Percentiles rank a stretch among this genome's conserved stretches.
phyloP scores from a whole-genome alignment of 2,113 vertebrate genomes.

The Microcebus ravelobensis region DNA sequence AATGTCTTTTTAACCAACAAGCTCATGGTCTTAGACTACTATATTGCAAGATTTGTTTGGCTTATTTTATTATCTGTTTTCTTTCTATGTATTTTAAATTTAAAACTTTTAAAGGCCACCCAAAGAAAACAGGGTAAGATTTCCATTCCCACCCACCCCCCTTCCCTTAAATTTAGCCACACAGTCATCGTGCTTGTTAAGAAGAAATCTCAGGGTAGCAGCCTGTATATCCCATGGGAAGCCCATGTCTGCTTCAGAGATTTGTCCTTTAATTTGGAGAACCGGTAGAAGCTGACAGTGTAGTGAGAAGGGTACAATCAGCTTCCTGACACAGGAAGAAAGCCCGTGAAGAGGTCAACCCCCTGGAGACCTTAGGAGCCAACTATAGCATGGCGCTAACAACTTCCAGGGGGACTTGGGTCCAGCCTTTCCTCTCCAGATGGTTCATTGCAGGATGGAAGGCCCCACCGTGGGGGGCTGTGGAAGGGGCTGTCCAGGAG shows the following conservation, averaged over 20 bases:
- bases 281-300: constrained; percentile 33
- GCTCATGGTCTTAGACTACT: neutral
- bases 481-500: constrained; percentile 23
- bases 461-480: neutral
- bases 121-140: neutral
- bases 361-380: neutral
- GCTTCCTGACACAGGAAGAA: constrained; percentile 52
- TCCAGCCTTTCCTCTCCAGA: constrained; percentile 60
- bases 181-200: constrained; percentile 11
- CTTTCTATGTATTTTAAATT: neutral
- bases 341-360: constrained; percentile 22
- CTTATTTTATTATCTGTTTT: constrained; percentile 12
- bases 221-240: constrained; percentile 17
- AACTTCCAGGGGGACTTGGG: constrained; percentile 64
- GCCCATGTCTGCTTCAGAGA: constrained; percentile 18
- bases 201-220: neutral
- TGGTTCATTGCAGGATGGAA: constrained; percentile 47
- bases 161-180: neutral
- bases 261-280: constrained; percentile 59
- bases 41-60: neutral
- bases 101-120: constrained; percentile 31
- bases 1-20: neutral
- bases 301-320: constrained; percentile 43
- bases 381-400: constrained; percentile 67
- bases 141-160: too few relatives aligned